Evolutionary conservation across 2,888 invertebrate species (phyloP).

Genomic region (Exephanes ischioxanthus): DNA sequence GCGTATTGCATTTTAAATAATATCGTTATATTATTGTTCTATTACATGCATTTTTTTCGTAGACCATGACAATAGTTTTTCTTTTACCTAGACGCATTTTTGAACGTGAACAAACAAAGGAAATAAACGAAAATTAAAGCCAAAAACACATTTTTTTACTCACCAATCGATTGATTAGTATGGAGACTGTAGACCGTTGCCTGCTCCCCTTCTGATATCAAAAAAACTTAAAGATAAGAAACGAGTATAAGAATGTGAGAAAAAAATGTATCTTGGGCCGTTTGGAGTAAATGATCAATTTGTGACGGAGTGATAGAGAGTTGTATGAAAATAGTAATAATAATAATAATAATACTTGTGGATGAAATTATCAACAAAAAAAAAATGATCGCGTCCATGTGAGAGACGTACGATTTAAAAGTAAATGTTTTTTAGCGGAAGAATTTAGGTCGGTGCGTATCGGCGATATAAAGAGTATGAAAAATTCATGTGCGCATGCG

Average conservation of each 20-base stretch:
- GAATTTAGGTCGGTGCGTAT: slow-evolving; percentile 25
- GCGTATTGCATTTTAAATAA: background rate
- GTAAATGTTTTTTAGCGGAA: slow-evolving; percentile 34
- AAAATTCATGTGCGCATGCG: slow-evolving; percentile 12
- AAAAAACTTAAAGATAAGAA: slow-evolving; percentile 41
- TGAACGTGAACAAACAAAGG: background rate
- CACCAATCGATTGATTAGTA: slow-evolving; percentile 22
- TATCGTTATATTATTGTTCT: slow-evolving; percentile 7
- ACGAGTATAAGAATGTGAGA: slow-evolving; percentile 28
- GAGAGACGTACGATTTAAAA: slow-evolving; percentile 5
- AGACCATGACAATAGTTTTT: slow-evolving; percentile 26
- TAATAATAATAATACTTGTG: background rate
- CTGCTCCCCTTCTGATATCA: slow-evolving; percentile 49
- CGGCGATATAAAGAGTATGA: background rate
- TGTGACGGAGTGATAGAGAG: slow-evolving; percentile 25
- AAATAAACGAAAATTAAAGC: background rate
- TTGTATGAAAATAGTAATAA: slow-evolving; percentile 34
- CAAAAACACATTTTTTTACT: slow-evolving; percentile 7
- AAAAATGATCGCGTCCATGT: slow-evolving; percentile 1
- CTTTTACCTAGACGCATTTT: background rate
- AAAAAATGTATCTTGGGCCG: slow-evolving; percentile 27
- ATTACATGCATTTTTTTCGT: background rate
- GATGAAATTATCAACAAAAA: slow-evolving; percentile 19
- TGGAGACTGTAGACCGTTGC: slow-evolving; percentile 4
- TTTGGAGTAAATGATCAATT: slow-evolving; percentile 31